Evolutionary conservation across 1,140 invertebrate species (phyloP).

Genomic region (Papilio aristodemus): DNA sequence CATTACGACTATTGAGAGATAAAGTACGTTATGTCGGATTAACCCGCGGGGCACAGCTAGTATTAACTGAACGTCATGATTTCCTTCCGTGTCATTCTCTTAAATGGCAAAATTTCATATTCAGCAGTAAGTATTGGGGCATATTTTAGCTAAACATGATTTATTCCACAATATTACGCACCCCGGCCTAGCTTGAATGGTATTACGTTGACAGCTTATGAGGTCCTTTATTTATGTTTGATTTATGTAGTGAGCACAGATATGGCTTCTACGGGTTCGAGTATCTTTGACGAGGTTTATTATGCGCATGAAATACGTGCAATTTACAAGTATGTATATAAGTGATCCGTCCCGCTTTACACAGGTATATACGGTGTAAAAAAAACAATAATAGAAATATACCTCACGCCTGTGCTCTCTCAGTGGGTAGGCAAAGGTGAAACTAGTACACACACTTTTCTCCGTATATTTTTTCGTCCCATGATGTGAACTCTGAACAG

Average conservation of each 20-base stretch:
- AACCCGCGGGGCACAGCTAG: no score
- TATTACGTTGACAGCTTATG: conserved; percentile 75
- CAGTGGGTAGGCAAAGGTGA: no score
- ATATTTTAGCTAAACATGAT: conserved; percentile 71
- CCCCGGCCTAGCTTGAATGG: conserved; percentile 65
- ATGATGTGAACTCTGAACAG: no score
- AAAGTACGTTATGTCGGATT: no score
- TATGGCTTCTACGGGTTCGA: conserved; percentile 43
- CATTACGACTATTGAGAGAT: no score
- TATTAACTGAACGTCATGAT: neutral
- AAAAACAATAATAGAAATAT: no score
- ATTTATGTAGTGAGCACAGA: conserved; percentile 75
- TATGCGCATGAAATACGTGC: conserved; percentile 27
- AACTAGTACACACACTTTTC: no score
- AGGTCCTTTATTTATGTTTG: conserved; percentile 74
- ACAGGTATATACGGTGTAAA: no score
- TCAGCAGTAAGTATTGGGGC: conserved; percentile 64
- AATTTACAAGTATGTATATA: conserved; percentile 14
- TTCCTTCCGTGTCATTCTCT: conserved; percentile 21
- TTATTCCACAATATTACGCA: conserved; percentile 75
- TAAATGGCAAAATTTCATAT: conserved; percentile 50
- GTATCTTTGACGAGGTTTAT: conserved; percentile 34
- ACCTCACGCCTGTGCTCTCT: no score
- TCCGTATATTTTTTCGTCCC: no score
- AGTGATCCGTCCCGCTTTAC: neutral